phyloP scores from a whole-genome alignment of 2,888 invertebrate species.

The Diloba caeruleocephala region DNA sequence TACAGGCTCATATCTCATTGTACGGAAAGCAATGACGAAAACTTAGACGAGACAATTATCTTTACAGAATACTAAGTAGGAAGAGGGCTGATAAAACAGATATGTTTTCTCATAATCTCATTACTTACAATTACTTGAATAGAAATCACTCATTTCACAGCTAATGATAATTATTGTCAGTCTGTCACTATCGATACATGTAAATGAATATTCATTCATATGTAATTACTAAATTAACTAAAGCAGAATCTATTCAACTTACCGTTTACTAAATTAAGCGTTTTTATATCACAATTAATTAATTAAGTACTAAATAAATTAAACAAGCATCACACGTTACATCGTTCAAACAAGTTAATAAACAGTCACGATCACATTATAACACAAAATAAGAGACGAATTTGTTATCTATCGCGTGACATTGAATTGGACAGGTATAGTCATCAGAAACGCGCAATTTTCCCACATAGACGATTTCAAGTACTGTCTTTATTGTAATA shows the following conservation, averaged over 20 bases:
- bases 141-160: too few species aligned
- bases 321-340: conserved; percentile 21
- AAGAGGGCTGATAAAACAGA: too few species aligned
- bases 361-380: conserved; percentile 12
- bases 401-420: conserved; percentile 40
- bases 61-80: too few species aligned
- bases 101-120: too few species aligned
- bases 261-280: conserved; percentile 28
- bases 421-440: conserved; percentile 41
- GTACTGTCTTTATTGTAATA: not conserved
- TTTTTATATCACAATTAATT: conserved; percentile 32
- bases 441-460: conserved; percentile 6
- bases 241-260: conserved; percentile 6
- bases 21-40: too few species aligned
- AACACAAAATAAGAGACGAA: conserved; percentile 2
- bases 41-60: too few species aligned
- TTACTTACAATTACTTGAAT: too few species aligned
- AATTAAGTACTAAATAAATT: conserved; percentile 25
- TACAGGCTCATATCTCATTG: too few species aligned
- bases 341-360: conserved; percentile 25
- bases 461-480: conserved; percentile 4
- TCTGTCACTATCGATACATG: not conserved
- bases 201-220: not conserved
- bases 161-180: not conserved
- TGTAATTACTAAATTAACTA: not conserved